phyloP scores from a whole-genome alignment of 2,888 invertebrate species.

The Elegia similella region DNA sequence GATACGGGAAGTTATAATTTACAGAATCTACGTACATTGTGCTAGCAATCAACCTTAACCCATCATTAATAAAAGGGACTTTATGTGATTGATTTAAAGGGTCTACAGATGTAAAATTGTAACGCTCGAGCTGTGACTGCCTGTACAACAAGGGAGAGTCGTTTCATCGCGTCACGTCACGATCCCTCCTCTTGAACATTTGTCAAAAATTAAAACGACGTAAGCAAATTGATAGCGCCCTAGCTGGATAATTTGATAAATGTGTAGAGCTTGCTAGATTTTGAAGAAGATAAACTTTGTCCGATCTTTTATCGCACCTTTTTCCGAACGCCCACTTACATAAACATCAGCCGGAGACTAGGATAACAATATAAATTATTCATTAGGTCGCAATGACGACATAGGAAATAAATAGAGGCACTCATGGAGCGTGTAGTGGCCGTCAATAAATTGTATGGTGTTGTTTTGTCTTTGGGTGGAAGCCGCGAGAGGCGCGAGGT shows the following conservation, averaged over 20 bases:
- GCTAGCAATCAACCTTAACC: no score
- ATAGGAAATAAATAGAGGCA: constrained; percentile 48
- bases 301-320: constrained; percentile 12
- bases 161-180: constrained; percentile 44
- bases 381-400: constrained; percentile 54
- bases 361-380: constrained; percentile 61
- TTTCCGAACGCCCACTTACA: constrained; percentile 36
- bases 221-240: constrained; percentile 14
- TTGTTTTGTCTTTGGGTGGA: constrained; percentile 42
- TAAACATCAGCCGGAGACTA: constrained; percentile 46
- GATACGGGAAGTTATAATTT: constrained; percentile 61
- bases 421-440: constrained; percentile 40
- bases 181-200: constrained; percentile 42
- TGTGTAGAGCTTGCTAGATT: constrained; percentile 8
- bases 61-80: no score
- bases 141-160: constrained; percentile 33
- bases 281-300: constrained; percentile 11
- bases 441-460: constrained; percentile 58
- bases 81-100: no score
- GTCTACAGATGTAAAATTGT: no score
- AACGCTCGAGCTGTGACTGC: not conserved
- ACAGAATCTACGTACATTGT: constrained; percentile 38
- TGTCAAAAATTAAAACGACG: constrained; percentile 46
- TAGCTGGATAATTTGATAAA: constrained; percentile 16
- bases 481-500: constrained; percentile 39